Conservation (phyloP, 2,113 vertebrate species). For the Malurus alboscapulatus region DNA sequence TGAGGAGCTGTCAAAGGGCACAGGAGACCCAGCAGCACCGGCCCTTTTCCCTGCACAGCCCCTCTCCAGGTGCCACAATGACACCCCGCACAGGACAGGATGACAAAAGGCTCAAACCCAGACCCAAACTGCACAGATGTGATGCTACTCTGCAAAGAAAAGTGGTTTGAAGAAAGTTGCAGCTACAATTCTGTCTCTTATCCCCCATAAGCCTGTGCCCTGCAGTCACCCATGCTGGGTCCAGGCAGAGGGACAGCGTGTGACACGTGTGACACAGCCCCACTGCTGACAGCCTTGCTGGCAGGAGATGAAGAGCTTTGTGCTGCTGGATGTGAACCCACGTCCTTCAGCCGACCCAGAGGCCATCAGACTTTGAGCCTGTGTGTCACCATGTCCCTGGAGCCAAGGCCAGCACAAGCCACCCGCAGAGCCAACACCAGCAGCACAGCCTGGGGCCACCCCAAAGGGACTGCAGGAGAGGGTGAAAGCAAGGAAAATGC, state of each 20-base stretch:
- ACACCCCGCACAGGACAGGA: accelerated
- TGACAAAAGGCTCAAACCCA: neutral
- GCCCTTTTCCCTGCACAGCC: neutral
- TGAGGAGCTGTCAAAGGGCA: neutral
- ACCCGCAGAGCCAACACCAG: neutral
- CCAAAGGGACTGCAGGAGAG: neutral
- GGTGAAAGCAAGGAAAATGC: neutral
- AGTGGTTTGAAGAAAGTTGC: neutral
- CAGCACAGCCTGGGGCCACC: neutral
- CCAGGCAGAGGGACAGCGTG: neutral
- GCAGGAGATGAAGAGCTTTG: neutral
- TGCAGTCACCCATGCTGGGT: neutral
- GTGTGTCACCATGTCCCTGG: neutral
- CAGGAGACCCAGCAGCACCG: neutral
- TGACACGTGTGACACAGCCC: neutral
- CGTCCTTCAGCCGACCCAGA: neutral
- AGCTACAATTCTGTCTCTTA: neutral
- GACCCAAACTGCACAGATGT: neutral
- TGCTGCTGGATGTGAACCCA: neutral
- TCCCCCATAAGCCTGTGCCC: neutral
- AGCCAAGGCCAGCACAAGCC: neutral
- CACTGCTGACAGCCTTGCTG: neutral
- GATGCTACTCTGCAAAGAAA: neutral
- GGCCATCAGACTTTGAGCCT: neutral
- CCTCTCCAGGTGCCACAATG: neutral